Percentiles rank a stretch among this genome's conserved stretches.
These are phyloP conservation scores for Psilopsiagon aymara DNA, from an alignment of 2,113 vertebrate species.

Conservation along the genomic window DNA sequence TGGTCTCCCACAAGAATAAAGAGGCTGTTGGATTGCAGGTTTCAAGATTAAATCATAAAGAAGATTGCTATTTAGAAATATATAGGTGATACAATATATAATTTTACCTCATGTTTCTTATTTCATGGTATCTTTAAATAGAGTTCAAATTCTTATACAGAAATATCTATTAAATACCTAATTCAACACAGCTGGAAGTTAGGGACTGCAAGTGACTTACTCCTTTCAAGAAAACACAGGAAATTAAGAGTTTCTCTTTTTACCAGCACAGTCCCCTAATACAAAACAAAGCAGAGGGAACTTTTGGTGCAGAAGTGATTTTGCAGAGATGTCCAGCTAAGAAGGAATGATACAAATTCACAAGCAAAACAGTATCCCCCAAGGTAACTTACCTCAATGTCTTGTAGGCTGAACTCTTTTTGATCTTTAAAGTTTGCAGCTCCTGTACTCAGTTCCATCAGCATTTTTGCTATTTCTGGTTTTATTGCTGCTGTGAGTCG, in stretches of 20 bases:
- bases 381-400: constrained; percentile 87
- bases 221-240: background rate
- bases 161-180: background rate
- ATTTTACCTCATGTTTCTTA: background rate
- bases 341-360: background rate
- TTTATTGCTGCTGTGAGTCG: constrained; percentile 98
- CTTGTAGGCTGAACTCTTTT: constrained; percentile 97
- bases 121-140: background rate
- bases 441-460: constrained; percentile 97
- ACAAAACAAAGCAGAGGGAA: background rate
- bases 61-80: background rate
- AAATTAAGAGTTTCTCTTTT: background rate
- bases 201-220: background rate
- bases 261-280: background rate
- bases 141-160: background rate
- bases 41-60: background rate
- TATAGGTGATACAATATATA: background rate
- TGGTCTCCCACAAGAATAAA: background rate
- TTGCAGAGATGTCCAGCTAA: background rate
- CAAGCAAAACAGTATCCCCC: background rate
- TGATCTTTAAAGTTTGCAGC: constrained; percentile 97
- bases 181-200: background rate
- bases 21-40: background rate
- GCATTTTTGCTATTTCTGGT: constrained; percentile 99
- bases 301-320: background rate